phyloP scores from a whole-genome alignment of 2,888 invertebrate species.

The Ecliptopera silaceata region DNA sequence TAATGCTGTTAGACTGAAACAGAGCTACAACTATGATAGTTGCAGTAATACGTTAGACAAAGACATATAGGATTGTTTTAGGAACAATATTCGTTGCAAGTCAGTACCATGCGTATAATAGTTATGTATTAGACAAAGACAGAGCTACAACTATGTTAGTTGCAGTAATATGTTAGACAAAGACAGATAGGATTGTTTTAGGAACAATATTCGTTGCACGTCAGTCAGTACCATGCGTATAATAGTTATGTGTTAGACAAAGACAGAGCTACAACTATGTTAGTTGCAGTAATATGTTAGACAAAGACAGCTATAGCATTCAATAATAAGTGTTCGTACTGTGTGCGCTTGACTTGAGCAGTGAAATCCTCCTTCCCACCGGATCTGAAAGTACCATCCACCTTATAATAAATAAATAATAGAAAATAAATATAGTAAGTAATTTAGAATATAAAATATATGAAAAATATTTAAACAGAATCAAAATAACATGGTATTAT shows the following conservation, averaged over 20 bases:
- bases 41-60: not conserved
- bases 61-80: not conserved
- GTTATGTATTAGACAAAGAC: conserved; percentile 8
- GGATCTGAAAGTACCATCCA: conserved; percentile 70
- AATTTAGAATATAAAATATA: not conserved
- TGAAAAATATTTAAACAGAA: not conserved
- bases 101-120: no score
- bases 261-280: not conserved
- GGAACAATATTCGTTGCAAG: not conserved
- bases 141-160: not conserved
- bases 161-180: conserved; percentile 10
- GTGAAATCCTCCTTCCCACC: conserved; percentile 76
- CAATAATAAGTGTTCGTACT: conserved; percentile 59
- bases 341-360: conserved; percentile 78
- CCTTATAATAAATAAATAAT: conserved; percentile 25
- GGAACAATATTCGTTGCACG: no score
- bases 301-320: conserved; percentile 20
- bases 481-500: no score
- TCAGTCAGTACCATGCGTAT: no score
- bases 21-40: conserved; percentile 5
- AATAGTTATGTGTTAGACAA: no score
- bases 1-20: conserved; percentile 8
- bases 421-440: not conserved
- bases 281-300: conserved; percentile 7
- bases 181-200: conserved; percentile 9